Base-by-base conservation (phyloP, 2,888 invertebrate species). In the Petrophora chlorosata region DNA sequence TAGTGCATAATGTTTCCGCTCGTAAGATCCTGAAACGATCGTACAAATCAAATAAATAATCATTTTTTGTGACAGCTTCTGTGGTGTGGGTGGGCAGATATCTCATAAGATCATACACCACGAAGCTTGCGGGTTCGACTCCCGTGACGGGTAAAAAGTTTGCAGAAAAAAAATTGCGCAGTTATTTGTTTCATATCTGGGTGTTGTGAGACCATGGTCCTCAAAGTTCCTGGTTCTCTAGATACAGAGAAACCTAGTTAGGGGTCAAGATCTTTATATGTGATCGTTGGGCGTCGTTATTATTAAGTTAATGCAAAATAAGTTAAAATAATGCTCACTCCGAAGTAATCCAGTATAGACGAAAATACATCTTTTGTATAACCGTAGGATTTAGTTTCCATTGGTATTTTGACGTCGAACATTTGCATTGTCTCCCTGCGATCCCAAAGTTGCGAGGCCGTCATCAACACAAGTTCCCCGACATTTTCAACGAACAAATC, bases 331-430 rank as follows among this genome's bases (percentile, higher is more conserved):
- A 3, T 29, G 66, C 88, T 79, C 65, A 89, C 85, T 41, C 90
- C 84, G 42, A 93, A 78, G 56, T 84, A 85, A 16, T 74, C 68
- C 0, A 93, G 66, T 33, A 91, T 86, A 0, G 76, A 74, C 7
- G 66, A 56, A 51, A 92, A 82, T 1, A 82, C 70, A 1, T 63
- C 58, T 15, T 77, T 79, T 0, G 84, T 82, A 61, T 90, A 91
- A 55, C 80, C 78, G 9, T 87, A 88, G 5, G 77, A 73, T 56
- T 85, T 76, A 0, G 73, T 62, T 57, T 58, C 75, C 50, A 52
- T 80, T 63, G 58, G 85, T 38, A 77, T 62, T 34, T 64, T 67
- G n/a, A 74, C 63, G 41, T 62, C 68, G 59, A 76, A 85, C 40
- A 71, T 70, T 55, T 61, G 63, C 52, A 59, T 70, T 0, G 89